phyloP scores from a whole-genome alignment of 37 sponge, comb jelly and placozoan species.

The Beroe ovata region DNA sequence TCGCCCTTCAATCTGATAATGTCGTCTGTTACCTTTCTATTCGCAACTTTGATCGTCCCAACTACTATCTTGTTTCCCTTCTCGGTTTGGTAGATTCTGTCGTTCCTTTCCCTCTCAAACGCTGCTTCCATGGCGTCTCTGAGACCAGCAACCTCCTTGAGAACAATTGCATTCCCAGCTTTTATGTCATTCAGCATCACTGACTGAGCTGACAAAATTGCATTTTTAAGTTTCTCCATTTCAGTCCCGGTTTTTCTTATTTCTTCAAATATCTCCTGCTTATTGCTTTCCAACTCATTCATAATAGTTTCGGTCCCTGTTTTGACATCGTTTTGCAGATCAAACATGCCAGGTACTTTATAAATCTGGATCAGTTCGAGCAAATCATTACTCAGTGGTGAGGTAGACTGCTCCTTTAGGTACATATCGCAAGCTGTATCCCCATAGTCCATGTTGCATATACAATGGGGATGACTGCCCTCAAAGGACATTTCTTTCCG shows the following conservation, averaged over 20 bases:
- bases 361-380: not conserved
- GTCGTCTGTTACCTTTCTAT: not conserved
- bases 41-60: not conserved
- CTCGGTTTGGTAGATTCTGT: not conserved
- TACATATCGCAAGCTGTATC: not conserved
- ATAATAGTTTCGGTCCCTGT: not conserved
- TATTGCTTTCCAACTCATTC: not conserved
- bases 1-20: not conserved
- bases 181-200: slow-evolving; percentile 15
- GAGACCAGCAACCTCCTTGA: not conserved
- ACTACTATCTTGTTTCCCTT: not conserved
- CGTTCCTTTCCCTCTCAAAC: not conserved
- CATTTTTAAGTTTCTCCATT: not conserved
- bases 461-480: not conserved
- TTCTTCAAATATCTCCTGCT: slow-evolving; percentile 8
- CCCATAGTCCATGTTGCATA: slow-evolving; percentile 1
- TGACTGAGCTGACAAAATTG: not conserved
- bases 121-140: not conserved
- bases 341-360: slow-evolving; percentile 30
- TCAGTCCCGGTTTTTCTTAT: not conserved
- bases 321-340: slow-evolving; percentile 7
- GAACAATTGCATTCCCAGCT: not conserved
- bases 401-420: not conserved
- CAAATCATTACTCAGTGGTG: not conserved
- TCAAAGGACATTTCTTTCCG: not conserved